Base-by-base conservation (phyloP, 2,888 invertebrate genomes). In the Epinotia brunnichana region DNA sequence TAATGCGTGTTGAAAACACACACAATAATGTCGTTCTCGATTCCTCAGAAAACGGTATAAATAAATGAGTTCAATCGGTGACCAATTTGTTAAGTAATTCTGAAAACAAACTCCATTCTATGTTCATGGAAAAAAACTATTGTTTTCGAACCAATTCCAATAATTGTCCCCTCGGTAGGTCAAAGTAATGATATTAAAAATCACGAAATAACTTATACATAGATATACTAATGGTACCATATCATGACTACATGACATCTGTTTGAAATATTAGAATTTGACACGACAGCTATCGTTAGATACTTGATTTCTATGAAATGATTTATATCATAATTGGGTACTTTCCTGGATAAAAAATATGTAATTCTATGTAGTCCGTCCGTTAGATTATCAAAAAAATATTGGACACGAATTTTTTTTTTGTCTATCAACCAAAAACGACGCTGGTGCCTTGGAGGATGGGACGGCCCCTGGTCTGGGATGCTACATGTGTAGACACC, bases 141-240 rank as follows among this genome's bases (percentile, higher is more conserved):
- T 64, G 39, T 59, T 63, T 69, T 21, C 51, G 9, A 53, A 60
- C 11, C 59, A 64, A 70, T 70, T 71, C 10, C 53, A 41, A 53
- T 53, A 54, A 71, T 71, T 71, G 48, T 41, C 29, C 54, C 3
- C 15, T 24, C 21, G 53, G 54, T 48, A 63, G 29, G 29, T 54
- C 29, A 53, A 44, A 24, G 17, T 24, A 53, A 64, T 24, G 48
- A 17, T 59, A 53, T 53, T 51, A 72, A 68, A 68, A 67, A 56
- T 51, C 72, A 56, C 54, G 60, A 44, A 57, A 67, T 24, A 19
- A 51, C 10, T 61, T 56, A n/a, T n/a, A n/a, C 44, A 15, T 44
- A 13, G n/a, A n/a, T 29, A 19, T 68, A 29, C 15, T 41, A 64
- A 67, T 44, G 41, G 44, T 41, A 67, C 15, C 39, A 3, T 60